Conservation (phyloP, 2,797 vertebrate species). For the Bradypodion pumilum region DNA sequence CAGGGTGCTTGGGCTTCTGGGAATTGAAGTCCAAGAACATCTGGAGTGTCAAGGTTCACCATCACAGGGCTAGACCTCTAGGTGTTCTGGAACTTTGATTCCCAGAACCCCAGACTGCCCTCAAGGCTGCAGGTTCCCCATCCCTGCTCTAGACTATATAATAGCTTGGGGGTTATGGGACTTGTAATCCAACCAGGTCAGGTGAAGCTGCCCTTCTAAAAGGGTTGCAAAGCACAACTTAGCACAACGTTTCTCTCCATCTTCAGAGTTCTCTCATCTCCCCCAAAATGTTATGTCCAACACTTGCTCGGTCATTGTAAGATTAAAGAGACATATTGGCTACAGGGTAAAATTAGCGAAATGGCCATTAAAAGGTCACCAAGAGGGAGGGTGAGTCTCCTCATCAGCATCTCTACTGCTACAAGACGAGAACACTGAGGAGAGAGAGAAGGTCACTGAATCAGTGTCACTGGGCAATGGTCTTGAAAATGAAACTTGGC, state of each 20-base stretch:
- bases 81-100: too few species aligned
- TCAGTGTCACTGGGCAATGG: not conserved
- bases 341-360: not conserved
- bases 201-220: not conserved
- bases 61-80: too few species aligned
- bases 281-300: not conserved
- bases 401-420: not conserved
- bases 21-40: too few species aligned
- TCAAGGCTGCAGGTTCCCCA: too few species aligned
- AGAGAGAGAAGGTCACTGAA: not conserved
- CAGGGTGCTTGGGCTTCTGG: too few species aligned
- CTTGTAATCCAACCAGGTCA: not conserved
- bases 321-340: not conserved
- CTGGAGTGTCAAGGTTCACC: too few species aligned
- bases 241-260: too few species aligned
- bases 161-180: too few species aligned
- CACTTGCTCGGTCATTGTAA: not conserved
- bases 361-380: slow-evolving; percentile 12
- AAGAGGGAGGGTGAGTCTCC: not conserved
- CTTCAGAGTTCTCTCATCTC: fast-evolving
- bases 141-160: too few species aligned
- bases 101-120: too few species aligned
- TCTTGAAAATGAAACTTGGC: not conserved
- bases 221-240: too few species aligned
- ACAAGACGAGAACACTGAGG: not conserved